phyloP scores from a whole-genome alignment of 1,140 invertebrate species.

The Thrips palmi region DNA sequence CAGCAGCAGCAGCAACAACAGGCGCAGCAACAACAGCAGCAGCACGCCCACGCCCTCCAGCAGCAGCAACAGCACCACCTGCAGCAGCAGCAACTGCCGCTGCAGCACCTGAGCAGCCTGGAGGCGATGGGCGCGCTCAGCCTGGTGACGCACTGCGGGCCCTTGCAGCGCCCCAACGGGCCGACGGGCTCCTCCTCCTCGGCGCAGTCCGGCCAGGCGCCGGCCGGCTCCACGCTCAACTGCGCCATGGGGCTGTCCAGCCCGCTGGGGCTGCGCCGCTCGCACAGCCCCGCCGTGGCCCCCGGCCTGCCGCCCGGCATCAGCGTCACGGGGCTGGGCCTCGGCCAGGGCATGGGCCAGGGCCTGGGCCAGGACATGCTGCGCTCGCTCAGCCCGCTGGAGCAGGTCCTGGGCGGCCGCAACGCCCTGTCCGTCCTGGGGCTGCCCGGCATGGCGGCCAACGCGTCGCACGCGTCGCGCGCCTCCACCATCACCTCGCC shows the following conservation, averaged over 20 bases:
- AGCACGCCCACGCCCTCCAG: constrained; percentile 23
- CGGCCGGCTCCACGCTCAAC: constrained; percentile 13
- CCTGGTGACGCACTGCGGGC: constrained; percentile 20
- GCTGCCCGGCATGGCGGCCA: background rate
- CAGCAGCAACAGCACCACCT: constrained; percentile 14
- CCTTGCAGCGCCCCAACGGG: constrained; percentile 13
- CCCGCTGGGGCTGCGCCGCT: no score
- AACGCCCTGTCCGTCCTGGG: no score
- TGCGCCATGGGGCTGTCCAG: no score
- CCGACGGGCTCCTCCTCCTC: background rate
- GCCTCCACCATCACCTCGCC: constrained; percentile 23
- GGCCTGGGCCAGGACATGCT: no score
- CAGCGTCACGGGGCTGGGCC: no score
- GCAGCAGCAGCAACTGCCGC: constrained; percentile 21
- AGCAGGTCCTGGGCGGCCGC: no score
- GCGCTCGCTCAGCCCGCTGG: no score
- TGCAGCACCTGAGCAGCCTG: constrained; percentile 18
- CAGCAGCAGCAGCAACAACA: constrained; percentile 29
- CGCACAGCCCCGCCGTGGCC: no score
- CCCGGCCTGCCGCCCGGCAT: no score
- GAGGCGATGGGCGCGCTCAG: constrained; percentile 13
- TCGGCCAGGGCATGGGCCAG: no score
- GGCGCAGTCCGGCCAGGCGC: background rate
- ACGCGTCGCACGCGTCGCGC: constrained; percentile 27
- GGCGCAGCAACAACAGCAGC: constrained; percentile 24